Base-by-base conservation (phyloP, 2,888 invertebrate genomes). In the Bruchidius siliquastri region DNA sequence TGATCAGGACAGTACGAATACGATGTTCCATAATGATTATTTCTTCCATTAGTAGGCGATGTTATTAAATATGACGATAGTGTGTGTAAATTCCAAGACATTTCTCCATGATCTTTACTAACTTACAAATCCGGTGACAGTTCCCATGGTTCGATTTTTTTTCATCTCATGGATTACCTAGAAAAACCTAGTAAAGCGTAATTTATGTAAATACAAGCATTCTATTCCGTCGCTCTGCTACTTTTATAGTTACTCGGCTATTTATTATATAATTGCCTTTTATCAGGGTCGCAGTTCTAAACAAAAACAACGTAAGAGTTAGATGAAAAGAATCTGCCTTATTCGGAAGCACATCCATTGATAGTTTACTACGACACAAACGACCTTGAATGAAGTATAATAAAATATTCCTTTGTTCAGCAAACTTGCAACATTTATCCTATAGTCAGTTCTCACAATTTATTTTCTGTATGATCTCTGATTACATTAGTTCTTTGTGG, bases 371-470 rank as follows among this genome's bases (percentile, higher is more conserved):
- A 73, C 73, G 72, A 72, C 73, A 68, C 32, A 30, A 18, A 67
- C 72, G 70, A 49, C 75, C 75, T 75, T 75, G 75, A 72, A 22
- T 30, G 71, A 49, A 69, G 72, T 66, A 75, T 71, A 49, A 74
- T 67, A 20, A 72, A 73, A 71, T 32, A 73, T 72, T 73, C 70
- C 73, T 75, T 75, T 75, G 73, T 73, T 75, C 66, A 69, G 66
- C 21, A 71, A 71, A n/a, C 49, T 3, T 49, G 49, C 18, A 49
- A 49, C 67, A 67, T 72, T 68, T 71, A 75, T 72, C 72, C 72
- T 74, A 21, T 68, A 49, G 71, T 71, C n/a, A 68, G 72, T 75
- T 75, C 75, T 70, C 74, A 75, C 72, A 69, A 70, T 74, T 75
- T 49, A 49, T 49, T 49, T 49, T 3, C 49, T 18, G 49, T 49